Conservation (phyloP, 2,797 vertebrate species). For the Onychomys leucogaster region DNA sequence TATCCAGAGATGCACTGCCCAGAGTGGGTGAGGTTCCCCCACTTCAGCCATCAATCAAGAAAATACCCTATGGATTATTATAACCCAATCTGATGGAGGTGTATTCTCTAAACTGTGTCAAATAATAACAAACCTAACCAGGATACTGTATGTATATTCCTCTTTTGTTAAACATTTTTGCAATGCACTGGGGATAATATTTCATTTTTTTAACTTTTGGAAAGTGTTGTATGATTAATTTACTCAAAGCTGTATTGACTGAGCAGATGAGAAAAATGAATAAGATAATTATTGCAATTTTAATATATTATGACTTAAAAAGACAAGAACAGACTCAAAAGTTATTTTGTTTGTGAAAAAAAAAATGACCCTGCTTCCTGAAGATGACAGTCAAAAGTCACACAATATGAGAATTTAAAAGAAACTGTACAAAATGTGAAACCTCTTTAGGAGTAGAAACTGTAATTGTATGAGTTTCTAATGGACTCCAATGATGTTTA, state of each 20-base stretch:
- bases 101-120: too few relatives aligned
- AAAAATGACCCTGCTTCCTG: slow-evolving; percentile 14
- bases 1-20: too few relatives aligned
- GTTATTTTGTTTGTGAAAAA: neutral
- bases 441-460: slow-evolving; percentile 4
- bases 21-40: neutral
- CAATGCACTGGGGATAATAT: neutral
- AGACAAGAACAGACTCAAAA: neutral
- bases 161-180: neutral
- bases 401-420: neutral
- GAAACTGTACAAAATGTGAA: neutral
- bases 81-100: too few relatives aligned
- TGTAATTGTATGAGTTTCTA: neutral
- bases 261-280: neutral
- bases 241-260: neutral
- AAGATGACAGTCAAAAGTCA: neutral
- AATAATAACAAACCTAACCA: neutral
- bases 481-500: neutral
- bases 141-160: neutral
- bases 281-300: slow-evolving; percentile 20
- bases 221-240: slow-evolving; percentile 8
- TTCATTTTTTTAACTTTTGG: neutral
- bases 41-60: neutral
- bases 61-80: neutral
- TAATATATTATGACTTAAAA: neutral